Conservation (phyloP, 37 sponge, comb jelly and placozoan genomes). For the Cladorhizidae sp. region DNA sequence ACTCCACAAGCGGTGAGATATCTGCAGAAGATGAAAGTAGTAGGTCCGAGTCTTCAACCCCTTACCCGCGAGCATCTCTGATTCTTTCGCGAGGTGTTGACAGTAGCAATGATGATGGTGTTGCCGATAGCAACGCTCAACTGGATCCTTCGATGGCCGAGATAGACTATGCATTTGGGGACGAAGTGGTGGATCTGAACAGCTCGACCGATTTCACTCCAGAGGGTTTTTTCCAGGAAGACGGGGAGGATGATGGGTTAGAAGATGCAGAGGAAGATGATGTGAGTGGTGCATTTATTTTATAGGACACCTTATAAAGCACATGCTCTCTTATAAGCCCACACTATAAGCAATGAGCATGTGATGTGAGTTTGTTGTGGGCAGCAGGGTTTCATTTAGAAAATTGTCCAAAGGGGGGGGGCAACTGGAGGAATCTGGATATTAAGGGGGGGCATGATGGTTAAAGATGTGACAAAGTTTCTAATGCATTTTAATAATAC, state of each 20-base stretch:
- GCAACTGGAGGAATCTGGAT: too few species aligned
- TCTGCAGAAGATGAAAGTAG: too few species aligned
- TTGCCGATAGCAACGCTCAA: not conserved
- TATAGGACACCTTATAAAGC: too few species aligned
- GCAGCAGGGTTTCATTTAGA: too few species aligned
- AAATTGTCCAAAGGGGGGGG: too few species aligned
- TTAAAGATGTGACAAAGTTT: too few species aligned
- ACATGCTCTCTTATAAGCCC: too few species aligned
- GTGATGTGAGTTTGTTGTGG: not conserved
- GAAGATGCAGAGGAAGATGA: not conserved
- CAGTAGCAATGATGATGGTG: not conserved
- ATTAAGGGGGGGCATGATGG: too few species aligned
- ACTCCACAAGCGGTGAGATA: too few species aligned
- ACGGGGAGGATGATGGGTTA: not conserved
- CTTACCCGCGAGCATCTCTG: not conserved
- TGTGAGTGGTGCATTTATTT: not conserved
- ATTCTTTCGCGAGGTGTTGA: not conserved
- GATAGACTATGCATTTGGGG: slow-evolving; percentile 25
- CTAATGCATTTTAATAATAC: too few species aligned
- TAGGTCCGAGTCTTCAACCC: not conserved
- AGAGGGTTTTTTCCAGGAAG: not conserved
- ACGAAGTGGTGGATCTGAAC: slow-evolving; percentile 32
- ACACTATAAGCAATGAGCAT: slow-evolving; percentile 2
- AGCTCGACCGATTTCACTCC: not conserved
- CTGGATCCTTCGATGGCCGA: not conserved